These are phyloP conservation scores for Leptinotarsa rubiginosa DNA, from an alignment of 2,888 invertebrate genomes.

Conservation along the genomic window DNA sequence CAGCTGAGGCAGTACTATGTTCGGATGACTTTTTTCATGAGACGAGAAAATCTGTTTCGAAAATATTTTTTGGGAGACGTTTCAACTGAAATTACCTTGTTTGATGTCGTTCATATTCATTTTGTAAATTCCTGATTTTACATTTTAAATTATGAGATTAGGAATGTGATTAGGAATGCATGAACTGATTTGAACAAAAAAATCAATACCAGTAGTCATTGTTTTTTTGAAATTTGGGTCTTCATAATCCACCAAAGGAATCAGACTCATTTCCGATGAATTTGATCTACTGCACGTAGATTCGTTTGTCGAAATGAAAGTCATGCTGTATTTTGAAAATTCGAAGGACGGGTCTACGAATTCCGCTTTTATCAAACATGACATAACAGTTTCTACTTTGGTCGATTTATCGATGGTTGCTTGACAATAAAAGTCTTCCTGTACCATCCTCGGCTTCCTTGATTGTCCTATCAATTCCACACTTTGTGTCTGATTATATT, in stretches of 20 bases:
- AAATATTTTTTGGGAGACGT: too few species aligned
- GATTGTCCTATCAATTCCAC: constrained; percentile 46
- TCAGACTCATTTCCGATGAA: neutral
- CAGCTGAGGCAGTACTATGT: too few species aligned
- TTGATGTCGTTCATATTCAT: too few species aligned
- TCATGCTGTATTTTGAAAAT: constrained; percentile 67
- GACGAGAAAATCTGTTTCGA: too few species aligned
- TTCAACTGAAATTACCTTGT: too few species aligned
- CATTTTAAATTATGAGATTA: too few species aligned
- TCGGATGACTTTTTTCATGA: too few species aligned
- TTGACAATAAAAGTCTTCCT: constrained; percentile 72
- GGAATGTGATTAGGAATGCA: too few species aligned
- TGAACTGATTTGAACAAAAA: neutral
- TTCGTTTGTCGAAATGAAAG: constrained; percentile 60
- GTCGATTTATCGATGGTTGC: constrained; percentile 70
- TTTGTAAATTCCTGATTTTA: too few species aligned
- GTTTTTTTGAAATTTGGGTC: neutral
- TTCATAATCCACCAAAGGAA: constrained; percentile 11
- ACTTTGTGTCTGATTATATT: constrained; percentile 63
- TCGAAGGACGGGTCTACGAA: constrained; percentile 72
- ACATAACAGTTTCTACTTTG: constrained; percentile 69
- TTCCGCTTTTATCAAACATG: constrained; percentile 68
- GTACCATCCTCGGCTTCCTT: constrained; percentile 64
- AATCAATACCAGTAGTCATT: neutral
- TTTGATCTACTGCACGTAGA: neutral